Conservation (phyloP, 2,797 vertebrate species). For the Octomys mimax region DNA sequence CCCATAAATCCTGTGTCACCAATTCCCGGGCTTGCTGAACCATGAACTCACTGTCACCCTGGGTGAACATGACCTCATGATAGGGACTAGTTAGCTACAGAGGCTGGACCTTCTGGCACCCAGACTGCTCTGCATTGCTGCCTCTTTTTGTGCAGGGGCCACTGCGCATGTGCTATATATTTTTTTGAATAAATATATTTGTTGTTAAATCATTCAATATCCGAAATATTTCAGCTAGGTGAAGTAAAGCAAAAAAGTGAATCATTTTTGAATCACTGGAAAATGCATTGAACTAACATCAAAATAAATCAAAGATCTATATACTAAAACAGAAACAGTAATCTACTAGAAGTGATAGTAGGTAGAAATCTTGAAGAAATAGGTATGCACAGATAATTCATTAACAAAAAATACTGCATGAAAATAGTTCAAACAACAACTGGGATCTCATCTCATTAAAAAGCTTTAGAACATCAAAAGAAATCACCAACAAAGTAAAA, state of each 20-base stretch:
- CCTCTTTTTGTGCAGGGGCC: no score
- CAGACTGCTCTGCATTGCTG: no score
- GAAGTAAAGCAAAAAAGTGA: not conserved
- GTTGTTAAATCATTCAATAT: not conserved
- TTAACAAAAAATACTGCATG: not conserved
- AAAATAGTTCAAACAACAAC: not conserved
- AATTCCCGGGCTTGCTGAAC: no score
- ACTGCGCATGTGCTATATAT: not conserved
- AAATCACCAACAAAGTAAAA: no score
- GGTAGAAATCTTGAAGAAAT: not conserved
- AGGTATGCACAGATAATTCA: not conserved
- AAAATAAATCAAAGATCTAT: not conserved
- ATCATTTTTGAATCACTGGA: not conserved
- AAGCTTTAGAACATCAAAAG: not conserved
- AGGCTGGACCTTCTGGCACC: no score
- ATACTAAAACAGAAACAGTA: not conserved
- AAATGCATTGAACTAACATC: not conserved
- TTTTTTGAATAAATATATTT: not conserved
- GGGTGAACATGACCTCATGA: no score
- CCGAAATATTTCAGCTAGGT: slow-evolving; percentile 29
- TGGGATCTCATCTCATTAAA: not conserved
- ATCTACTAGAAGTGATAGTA: not conserved
- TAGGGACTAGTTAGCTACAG: no score
- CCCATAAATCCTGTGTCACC: no score
- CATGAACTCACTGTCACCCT: no score